phyloP scores from a whole-genome alignment of 2,113 vertebrate species.

The Reinhardtius hippoglossoides region DNA sequence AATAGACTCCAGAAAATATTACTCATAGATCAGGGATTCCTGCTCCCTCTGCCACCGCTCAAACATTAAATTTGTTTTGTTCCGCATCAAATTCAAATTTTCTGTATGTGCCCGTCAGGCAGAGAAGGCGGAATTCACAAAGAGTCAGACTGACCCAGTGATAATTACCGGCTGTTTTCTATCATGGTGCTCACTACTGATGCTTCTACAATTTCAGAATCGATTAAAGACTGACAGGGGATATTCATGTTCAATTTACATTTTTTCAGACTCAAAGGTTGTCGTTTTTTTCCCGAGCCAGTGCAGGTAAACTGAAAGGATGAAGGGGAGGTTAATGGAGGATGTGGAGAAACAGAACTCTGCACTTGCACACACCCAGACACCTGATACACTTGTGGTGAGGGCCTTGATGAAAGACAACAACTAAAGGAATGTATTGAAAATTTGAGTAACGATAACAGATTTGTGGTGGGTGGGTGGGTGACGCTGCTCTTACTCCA shows the following conservation, averaged over 20 bases:
- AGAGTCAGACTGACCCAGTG: not conserved
- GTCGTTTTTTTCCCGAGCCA: not conserved
- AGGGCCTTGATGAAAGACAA: conserved; percentile 51
- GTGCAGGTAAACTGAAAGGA: conserved; percentile 8
- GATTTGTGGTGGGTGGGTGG: conserved; percentile 40
- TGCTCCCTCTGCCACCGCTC: conserved; percentile 17
- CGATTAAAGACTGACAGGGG: not conserved
- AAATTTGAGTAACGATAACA: conserved; percentile 49
- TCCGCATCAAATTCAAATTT: conserved; percentile 19
- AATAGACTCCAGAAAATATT: conserved; percentile 66
- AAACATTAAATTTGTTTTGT: conserved; percentile 23
- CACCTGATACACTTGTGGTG: conserved; percentile 60
- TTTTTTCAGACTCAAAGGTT: not conserved
- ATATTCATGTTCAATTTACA: not conserved
- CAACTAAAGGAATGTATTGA: conserved; percentile 45
- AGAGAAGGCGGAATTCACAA: conserved; percentile 4
- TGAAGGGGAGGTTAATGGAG: conserved; percentile 1
- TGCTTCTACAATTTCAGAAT: not conserved
- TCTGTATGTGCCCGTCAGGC: conserved; percentile 20
- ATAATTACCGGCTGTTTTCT: not conserved
- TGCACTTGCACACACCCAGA: conserved; percentile 54
- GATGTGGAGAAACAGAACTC: conserved; percentile 48
- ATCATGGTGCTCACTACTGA: not conserved
- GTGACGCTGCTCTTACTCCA: conserved; percentile 21
- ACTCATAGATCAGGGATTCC: conserved; percentile 46